Evolutionary conservation across 2,888 invertebrate species (phyloP), one percentile per base, ranked within the genome.

Genomic region (Galerucella calmariensis): DNA sequence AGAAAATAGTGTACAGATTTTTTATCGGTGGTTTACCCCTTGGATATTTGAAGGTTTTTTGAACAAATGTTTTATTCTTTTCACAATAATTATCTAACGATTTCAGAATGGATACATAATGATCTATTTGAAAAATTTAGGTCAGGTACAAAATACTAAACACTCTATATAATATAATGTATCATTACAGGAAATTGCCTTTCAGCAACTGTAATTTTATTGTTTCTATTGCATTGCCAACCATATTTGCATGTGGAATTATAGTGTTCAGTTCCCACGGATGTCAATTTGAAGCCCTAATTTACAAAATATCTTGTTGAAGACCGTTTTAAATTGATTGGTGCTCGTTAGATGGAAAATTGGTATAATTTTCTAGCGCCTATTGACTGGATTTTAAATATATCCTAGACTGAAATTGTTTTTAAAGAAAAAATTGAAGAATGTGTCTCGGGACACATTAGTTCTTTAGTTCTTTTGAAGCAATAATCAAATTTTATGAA

Each of bases 131-230:
- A 14, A 53, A 62, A 71, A 76, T 70, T 67, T 70, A 65, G 76
- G 76, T 71, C 76, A 76, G 67, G 67, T 44, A 63, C 63, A 11
- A 77, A 77, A 75, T 75, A 77, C 69, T 72, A 76, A 77, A 74
- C 76, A 59, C 56, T 11, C 20, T 51, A 41, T n/a, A 41, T n/a
- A n/a, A 46, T 53, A 70, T n/a, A 63, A 53, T 41, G 20, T 53
- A 67, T 59, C 68, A 71, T 75, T 48, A 71, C 77, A 74, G 78
- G 77, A 78, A 76, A 78, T 75, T 72, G 71, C 62, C 71, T 59
- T 75, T 78, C 73, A 76, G 51, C 75, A 65, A 74, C 72, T 72
- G 67, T 72, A 77, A 77, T 77, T 77, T 72, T 69, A 74, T 77
- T 77, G 77, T 77, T 69, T 74, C 59, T 59, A 67, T 69, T 72